phyloP scores from a whole-genome alignment of 2,113 vertebrate genomes.

The Microtus ochrogaster region DNA sequence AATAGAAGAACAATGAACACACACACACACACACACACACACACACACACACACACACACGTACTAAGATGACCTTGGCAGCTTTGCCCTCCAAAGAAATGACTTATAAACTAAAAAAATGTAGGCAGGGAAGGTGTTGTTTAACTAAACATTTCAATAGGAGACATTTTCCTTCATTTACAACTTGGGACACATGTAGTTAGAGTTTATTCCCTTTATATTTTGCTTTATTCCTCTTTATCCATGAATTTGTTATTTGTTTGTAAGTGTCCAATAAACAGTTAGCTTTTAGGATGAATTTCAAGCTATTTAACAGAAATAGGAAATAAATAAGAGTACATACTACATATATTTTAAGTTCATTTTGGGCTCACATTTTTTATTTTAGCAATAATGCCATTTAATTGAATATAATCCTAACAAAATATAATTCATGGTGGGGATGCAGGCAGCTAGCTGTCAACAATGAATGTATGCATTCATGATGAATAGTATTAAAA shows the following conservation, averaged over 20 bases:
- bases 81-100: conserved; percentile 41
- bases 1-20: background rate
- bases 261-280: background rate
- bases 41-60: background rate
- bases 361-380: background rate
- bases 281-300: background rate
- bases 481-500: background rate
- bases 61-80: background rate
- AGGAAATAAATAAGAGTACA: conserved; percentile 21
- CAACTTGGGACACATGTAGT: background rate
- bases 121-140: background rate
- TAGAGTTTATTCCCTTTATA: background rate
- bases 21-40: background rate
- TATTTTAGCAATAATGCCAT: background rate
- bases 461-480: background rate
- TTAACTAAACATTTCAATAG: conserved; percentile 8
- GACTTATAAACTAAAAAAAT: conserved; percentile 10
- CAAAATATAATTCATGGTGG: background rate
- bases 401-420: conserved; percentile 36
- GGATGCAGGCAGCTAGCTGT: background rate
- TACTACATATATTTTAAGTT: background rate
- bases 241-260: background rate
- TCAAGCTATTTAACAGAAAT: conserved; percentile 47
- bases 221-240: background rate
- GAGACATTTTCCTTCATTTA: conserved; percentile 11